A percentile compares a stretch with the other conserved stretches of the same genome.
These are phyloP conservation scores for Terrapene triunguis DNA, from an alignment of 2,113 vertebrate species.

Conservation along the genomic window DNA sequence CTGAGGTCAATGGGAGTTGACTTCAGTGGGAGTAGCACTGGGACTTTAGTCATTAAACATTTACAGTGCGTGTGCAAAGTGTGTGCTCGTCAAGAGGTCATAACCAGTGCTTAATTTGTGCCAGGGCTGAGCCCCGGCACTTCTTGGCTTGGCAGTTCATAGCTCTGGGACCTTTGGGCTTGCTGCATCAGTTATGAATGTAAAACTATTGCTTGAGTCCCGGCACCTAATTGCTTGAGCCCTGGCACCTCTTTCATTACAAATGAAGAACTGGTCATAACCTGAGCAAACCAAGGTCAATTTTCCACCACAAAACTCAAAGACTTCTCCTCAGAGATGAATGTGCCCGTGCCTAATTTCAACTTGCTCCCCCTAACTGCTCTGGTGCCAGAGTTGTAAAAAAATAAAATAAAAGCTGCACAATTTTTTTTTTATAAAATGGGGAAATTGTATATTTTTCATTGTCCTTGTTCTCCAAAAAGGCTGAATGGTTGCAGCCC, in stretches of 20 bases:
- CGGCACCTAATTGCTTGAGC: too few relatives aligned
- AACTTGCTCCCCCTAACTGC: not conserved
- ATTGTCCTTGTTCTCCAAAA: not conserved
- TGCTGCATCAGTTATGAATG: too few relatives aligned
- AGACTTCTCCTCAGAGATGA: not conserved
- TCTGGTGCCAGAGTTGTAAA: accelerated
- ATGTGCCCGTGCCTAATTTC: not conserved
- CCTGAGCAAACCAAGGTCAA: not conserved
- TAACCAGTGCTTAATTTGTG: too few relatives aligned
- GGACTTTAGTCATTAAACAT: not conserved
- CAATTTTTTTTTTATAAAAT: not conserved
- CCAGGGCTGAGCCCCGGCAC: too few relatives aligned
- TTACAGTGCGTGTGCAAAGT: not conserved
- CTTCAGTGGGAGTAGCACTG: not conserved
- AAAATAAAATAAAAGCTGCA: not conserved
- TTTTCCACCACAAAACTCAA: accelerated
- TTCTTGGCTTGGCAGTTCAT: too few relatives aligned
- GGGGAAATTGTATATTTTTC: not conserved
- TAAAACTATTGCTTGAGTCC: too few relatives aligned
- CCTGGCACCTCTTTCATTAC: too few relatives aligned
- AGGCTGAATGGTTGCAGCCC: not conserved
- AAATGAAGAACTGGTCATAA: too few relatives aligned
- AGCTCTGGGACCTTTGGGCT: not conserved
- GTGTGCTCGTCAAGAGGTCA: not conserved
- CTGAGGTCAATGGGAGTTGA: not conserved